Evolutionary conservation across 2,888 invertebrate species (phyloP), one percentile per base, ranked within the genome.

Genomic region (Rhamnusium bicolor): DNA sequence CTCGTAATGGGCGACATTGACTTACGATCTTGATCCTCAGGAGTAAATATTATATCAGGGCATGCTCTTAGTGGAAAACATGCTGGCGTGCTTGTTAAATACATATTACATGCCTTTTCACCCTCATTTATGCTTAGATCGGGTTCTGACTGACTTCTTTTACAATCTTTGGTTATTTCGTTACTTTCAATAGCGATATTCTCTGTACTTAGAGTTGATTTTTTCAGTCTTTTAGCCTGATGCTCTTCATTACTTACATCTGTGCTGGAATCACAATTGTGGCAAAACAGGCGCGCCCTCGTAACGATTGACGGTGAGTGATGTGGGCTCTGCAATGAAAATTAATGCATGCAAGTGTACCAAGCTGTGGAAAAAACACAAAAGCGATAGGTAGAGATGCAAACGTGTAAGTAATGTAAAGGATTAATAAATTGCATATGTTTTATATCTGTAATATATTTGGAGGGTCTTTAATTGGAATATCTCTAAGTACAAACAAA

Each of bases 1-100:
- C 95, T 94, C 0, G 96, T 96, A 69, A 96, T 96, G 0, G 96
- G 96, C 12, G 96, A 96, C 95, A 96, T 95, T 47, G 95, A 95
- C 49, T 93, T 93, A 80, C 95, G 90, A 73, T 92, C 90, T 75
- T 89, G 84, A 51, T 82, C 87, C 58, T 90, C 88, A 6, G 91
- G 90, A 32, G 91, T 91, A 79, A 90, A 88, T 76, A 88, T 84
- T 21, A 79, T 75, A 58, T 79, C 79, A 5, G 81, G 74, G 67
- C 82, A 82, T 66, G 80, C 79, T 66, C 73, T 75, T 58, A 85
- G 69, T 5, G 84, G 80, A n/a, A 84, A 72, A 79, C 85, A 87
- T 32, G 88, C 88, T 8, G 89, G 89, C 32, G 89, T 89, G 77
- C 88, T 88, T 12, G 89, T 89, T 71, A 88, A 69, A 79, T 85